A percentile compares a stretch with the other conserved stretches of the same genome.
phyloP scores from a whole-genome alignment of 35 echinoderm and acorn worm species.

The Chiridota heheva region DNA sequence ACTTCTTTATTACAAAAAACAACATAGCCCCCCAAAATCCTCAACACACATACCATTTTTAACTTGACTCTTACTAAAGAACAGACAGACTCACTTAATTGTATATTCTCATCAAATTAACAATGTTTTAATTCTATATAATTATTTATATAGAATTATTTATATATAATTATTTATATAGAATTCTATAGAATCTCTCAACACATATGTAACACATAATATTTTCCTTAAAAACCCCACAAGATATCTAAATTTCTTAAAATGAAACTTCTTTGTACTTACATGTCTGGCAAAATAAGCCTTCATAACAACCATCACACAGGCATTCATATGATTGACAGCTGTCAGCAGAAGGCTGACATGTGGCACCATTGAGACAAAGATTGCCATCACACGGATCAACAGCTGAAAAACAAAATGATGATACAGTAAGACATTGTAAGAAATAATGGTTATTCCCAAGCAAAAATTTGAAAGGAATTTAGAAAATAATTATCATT shows the following conservation, averaged over 20 bases:
- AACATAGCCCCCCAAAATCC: no score
- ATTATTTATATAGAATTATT: no score
- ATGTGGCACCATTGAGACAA: conserved; percentile 56
- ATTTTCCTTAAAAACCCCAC: no score
- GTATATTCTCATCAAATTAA: no score
- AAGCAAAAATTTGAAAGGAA: background rate
- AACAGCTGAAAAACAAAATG: conserved; percentile 17
- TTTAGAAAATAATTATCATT: background rate
- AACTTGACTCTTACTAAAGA: no score
- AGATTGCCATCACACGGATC: conserved; percentile 67
- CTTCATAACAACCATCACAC: conserved; percentile 24
- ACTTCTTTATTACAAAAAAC: no score
- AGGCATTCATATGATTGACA: conserved; percentile 20
- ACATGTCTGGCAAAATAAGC: background rate
- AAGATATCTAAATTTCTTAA: background rate
- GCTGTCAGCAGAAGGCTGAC: conserved; percentile 8
- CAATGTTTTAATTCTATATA: no score
- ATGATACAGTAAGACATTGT: background rate
- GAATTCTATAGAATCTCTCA: no score
- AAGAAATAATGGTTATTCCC: background rate
- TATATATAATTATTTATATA: no score
- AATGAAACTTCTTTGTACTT: background rate
- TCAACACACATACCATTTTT: no score
- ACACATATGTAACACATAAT: no score
- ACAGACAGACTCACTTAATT: no score